A percentile compares a stretch with the other conserved stretches of the same genome.
phyloP scores from a whole-genome alignment of 1,140 invertebrate species.

The Philopotamus ludificatus region DNA sequence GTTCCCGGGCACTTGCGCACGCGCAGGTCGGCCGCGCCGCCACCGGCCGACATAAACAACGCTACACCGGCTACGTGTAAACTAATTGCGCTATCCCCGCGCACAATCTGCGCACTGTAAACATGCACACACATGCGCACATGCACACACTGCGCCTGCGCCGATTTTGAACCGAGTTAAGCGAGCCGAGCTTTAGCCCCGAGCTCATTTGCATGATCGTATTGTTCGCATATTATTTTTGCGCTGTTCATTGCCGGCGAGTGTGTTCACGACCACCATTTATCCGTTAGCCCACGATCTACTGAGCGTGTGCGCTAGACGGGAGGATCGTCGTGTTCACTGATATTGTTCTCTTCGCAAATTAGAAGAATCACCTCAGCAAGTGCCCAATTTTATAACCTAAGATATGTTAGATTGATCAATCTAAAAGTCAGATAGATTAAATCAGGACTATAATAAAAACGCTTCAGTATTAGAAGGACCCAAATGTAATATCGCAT shows the following conservation, averaged over 20 bases:
- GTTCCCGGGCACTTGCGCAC: too few species aligned
- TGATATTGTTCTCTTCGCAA: too few species aligned
- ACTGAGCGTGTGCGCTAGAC: too few species aligned
- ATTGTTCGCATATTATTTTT: slow-evolving; percentile 11
- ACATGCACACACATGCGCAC: neutral
- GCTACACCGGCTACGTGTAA: neutral
- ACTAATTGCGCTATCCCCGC: slow-evolving; percentile 16
- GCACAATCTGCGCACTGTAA: slow-evolving; percentile 9
- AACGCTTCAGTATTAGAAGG: too few species aligned
- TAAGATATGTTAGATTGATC: too few species aligned
- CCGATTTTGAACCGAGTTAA: slow-evolving; percentile 5
- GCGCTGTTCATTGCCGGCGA: neutral
- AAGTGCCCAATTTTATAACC: too few species aligned
- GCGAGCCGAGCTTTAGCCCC: slow-evolving; percentile 17
- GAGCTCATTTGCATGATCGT: slow-evolving; percentile 24
- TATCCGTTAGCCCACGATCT: neutral
- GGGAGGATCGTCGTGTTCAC: too few species aligned
- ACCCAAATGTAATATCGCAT: too few species aligned
- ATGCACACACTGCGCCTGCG: neutral
- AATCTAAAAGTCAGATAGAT: too few species aligned
- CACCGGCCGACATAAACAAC: neutral
- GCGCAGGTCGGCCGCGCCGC: too few species aligned
- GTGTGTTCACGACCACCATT: slow-evolving; percentile 9
- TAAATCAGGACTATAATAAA: too few species aligned
- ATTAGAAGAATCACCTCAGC: too few species aligned